Percentiles rank a stretch among this genome's conserved stretches.
These are phyloP conservation scores for Apodemia mormo DNA, from an alignment of 2,888 invertebrate genomes.

Conservation along the genomic window DNA sequence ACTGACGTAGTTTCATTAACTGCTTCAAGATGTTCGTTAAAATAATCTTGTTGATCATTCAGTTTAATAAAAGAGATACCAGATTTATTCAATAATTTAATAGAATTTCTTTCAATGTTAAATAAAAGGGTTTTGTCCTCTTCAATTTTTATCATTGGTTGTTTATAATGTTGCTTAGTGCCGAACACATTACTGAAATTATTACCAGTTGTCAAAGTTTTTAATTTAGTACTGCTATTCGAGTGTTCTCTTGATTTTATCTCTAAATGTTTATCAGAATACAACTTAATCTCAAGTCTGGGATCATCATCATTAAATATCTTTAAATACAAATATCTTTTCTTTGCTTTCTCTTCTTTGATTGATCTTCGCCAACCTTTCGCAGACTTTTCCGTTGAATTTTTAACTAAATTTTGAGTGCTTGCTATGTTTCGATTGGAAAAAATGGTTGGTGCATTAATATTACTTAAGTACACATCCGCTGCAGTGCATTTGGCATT, in stretches of 20 bases:
- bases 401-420: slow-evolving; percentile 11
- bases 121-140: not conserved
- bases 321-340: not conserved
- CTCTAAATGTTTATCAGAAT: slow-evolving; percentile 1
- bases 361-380: slow-evolving; percentile 51
- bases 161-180: not conserved
- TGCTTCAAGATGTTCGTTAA: too few species aligned
- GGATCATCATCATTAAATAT: slow-evolving; percentile 6
- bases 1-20: too few species aligned
- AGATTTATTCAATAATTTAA: not conserved
- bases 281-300: slow-evolving; percentile 4
- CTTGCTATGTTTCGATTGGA: not conserved
- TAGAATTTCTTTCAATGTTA: not conserved
- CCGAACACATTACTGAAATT: not conserved
- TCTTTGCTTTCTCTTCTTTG: slow-evolving; percentile 28
- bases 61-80: not conserved
- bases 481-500: not conserved
- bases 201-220: not conserved
- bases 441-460: not conserved
- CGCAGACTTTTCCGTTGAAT: slow-evolving; percentile 24
- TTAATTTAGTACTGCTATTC: not conserved
- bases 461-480: not conserved
- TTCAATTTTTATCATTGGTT: not conserved
- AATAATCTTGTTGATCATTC: too few species aligned
- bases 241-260: not conserved